Evolutionary conservation across 2,888 invertebrate species (phyloP), one percentile per base, ranked within the genome.

Genomic region (Caenorhabditis uteleia): DNA sequence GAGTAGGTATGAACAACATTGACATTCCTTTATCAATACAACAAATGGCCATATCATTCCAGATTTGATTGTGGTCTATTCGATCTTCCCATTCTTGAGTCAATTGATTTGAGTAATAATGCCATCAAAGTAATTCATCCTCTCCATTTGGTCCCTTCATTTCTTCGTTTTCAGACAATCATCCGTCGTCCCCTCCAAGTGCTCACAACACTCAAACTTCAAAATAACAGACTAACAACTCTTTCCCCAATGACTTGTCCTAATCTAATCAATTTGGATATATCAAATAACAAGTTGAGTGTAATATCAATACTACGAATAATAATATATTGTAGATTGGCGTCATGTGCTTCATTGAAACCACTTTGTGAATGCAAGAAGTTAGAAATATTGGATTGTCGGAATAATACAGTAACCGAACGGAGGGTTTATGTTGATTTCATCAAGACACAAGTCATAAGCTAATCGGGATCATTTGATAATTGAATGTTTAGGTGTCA

Each of bases 101-200:
- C 69, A 4, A 44, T 77, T 3, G 71, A 75, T 51, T 36, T 76
- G 40, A 70, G 70, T 27, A 51, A 59, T 18, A 77, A 78, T 42
- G 61, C 66, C 21, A 73, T 77, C 45, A 73, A 67, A 23, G 31
- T 38, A 31, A 53, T 74, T n/a, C 12, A 18, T 4, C 7, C 6
- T 23, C 18, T 6, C 12, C 21, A 40, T 25, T 12, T 34, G 5
- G 5, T 16, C n/a, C 34, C 34, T 34, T 34, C 12, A 8, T 29
- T 29, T n/a, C n/a, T n/a, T n/a, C n/a, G n/a, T 6, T 29, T 38
- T 40, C 40, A 40, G 27, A 62, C 53, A n/a, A 62, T 62, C 16
- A 43, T 57, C 18, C 38, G 57, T 2, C 38, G 50, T 23, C 51
- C 62, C 5, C 39, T 62, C 2, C 25, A 49, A 16, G 21, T 43